Conservation (phyloP, 1,140 invertebrate genomes). For the Cydia pomonella region DNA sequence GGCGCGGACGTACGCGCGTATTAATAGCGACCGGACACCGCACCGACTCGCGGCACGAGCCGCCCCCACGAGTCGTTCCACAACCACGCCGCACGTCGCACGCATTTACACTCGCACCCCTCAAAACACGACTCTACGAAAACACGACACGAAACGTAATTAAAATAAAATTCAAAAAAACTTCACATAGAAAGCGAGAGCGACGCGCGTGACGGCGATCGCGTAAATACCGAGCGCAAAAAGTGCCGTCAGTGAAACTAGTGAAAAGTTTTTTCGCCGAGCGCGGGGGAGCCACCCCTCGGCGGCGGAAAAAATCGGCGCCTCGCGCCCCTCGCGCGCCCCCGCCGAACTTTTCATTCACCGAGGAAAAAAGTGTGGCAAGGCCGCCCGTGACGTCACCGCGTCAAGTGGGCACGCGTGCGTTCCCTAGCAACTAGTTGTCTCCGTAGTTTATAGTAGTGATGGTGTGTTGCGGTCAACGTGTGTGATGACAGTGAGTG, state of each 20-base stretch:
- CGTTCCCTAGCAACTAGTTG: slow-evolving; percentile 81
- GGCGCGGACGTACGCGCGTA: slow-evolving; percentile 75
- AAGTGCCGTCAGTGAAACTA: slow-evolving; percentile 78
- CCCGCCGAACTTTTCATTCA: slow-evolving; percentile 83
- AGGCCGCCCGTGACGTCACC: slow-evolving; percentile 82
- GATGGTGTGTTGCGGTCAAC: slow-evolving; percentile 38
- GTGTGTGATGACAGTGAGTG: slow-evolving; percentile 50
- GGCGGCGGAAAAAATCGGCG: slow-evolving; percentile 75
- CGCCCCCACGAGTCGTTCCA: slow-evolving; percentile 57
- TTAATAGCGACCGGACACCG: slow-evolving; percentile 76
- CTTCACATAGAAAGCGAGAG: slow-evolving; percentile 61
- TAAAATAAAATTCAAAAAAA: slow-evolving; percentile 48
- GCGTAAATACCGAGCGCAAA: slow-evolving; percentile 72
- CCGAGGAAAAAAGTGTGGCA: slow-evolving; percentile 82
- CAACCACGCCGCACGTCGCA: slow-evolving; percentile 60
- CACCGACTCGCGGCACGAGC: slow-evolving; percentile 51
- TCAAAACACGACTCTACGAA: slow-evolving; percentile 39
- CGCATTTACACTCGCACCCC: slow-evolving; percentile 50
- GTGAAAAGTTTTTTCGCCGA: slow-evolving; percentile 78
- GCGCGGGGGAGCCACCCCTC: slow-evolving; percentile 72
- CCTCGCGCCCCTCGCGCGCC: slow-evolving; percentile 69
- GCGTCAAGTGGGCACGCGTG: slow-evolving; percentile 78
- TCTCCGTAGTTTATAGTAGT: slow-evolving; percentile 39
- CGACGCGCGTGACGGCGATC: slow-evolving; percentile 62
- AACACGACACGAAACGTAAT: slow-evolving; percentile 42